These are phyloP conservation scores for Aurelia sp. DNA, from an alignment of 30 jellyfish, hydroid and myxozoan genomes.

Conservation along the genomic window DNA sequence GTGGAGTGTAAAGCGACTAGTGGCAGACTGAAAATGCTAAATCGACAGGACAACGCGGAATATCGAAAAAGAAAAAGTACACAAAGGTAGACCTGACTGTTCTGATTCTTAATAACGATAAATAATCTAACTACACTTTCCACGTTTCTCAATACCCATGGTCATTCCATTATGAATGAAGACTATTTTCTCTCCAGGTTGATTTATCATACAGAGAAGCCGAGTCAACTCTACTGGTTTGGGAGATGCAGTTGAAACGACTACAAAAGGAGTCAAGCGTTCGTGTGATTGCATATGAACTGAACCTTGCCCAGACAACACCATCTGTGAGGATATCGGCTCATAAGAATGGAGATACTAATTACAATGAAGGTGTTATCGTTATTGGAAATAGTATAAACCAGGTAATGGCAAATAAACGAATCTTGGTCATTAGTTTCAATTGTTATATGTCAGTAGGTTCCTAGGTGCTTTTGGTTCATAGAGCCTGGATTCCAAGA, in stretches of 20 bases:
- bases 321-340: slow-evolving; percentile 87
- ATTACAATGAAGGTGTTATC: slow-evolving; percentile 72
- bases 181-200: slow-evolving; percentile 16
- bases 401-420: slow-evolving; percentile 47
- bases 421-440: too few species aligned
- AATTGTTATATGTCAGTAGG: too few species aligned
- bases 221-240: slow-evolving; percentile 64
- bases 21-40: too few species aligned
- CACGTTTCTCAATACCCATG: too few species aligned
- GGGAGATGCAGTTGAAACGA: slow-evolving; percentile 81
- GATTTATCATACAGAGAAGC: slow-evolving; percentile 79
- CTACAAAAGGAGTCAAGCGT: slow-evolving; percentile 83
- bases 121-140: too few species aligned
- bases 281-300: slow-evolving; percentile 65
- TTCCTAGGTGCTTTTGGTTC: too few species aligned
- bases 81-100: too few species aligned
- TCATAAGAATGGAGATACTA: slow-evolving; percentile 76
- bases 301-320: slow-evolving; percentile 65
- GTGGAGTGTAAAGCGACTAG: too few species aligned
- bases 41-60: too few species aligned
- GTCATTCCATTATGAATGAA: neutral
- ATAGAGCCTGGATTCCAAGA: too few species aligned
- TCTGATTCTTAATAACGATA: too few species aligned
- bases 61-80: too few species aligned
- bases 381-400: slow-evolving; percentile 75